These are phyloP conservation scores for Diachrysia chrysitis DNA, from an alignment of 2,888 invertebrate species.

Conservation along the genomic window DNA sequence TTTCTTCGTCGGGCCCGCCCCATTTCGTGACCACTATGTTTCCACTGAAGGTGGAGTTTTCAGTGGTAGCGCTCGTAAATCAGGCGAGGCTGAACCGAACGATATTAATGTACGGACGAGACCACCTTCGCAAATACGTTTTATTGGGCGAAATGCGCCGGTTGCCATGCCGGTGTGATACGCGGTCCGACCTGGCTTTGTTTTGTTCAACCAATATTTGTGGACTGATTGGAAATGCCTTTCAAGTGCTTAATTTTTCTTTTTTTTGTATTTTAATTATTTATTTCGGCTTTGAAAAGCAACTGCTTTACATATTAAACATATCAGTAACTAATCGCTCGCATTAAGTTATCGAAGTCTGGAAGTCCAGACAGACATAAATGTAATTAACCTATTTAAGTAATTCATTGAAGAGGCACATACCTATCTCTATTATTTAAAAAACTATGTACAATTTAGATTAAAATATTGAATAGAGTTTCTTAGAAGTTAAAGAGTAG, in stretches of 20 bases:
- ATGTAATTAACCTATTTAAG: too few species aligned
- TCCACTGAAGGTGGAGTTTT: constrained; percentile 64
- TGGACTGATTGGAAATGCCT: constrained; percentile 45
- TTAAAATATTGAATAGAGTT: too few species aligned
- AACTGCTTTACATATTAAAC: too few species aligned
- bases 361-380: not conserved
- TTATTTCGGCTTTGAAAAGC: too few species aligned
- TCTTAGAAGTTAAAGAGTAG: too few species aligned
- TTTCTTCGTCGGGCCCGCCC: constrained; percentile 1
- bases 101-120: constrained; percentile 65
- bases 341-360: not conserved
- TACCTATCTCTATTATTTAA: too few species aligned
- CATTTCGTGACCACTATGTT: constrained; percentile 44
- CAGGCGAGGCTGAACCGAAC: constrained; percentile 62
- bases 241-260: constrained; percentile 28
- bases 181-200: constrained; percentile 49
- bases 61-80: constrained; percentile 65
- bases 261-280: too few species aligned
- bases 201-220: constrained; percentile 46
- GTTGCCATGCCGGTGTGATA: constrained; percentile 44
- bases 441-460: too few species aligned
- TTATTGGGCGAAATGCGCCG: constrained; percentile 62
- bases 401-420: too few species aligned
- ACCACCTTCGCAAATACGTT: constrained; percentile 65
- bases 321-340: too few species aligned